Conservation (phyloP, 1,140 invertebrate species). For the Megalonaias nervosa region DNA sequence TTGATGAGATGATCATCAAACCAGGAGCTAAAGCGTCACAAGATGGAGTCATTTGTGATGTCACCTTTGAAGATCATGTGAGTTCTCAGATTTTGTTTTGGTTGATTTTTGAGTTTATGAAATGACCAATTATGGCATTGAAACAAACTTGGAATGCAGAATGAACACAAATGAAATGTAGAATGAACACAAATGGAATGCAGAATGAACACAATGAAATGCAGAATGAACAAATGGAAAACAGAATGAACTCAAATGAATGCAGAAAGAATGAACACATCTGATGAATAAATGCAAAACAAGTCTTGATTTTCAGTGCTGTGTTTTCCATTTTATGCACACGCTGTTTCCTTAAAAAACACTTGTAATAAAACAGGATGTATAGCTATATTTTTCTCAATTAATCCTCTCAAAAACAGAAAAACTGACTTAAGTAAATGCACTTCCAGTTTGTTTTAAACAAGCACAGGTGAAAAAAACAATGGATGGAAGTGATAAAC, state of each 20-base stretch:
- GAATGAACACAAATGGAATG: no score
- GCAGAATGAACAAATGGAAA: no score
- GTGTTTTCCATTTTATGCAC: background rate
- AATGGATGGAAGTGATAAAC: no score
- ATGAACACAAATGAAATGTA: no score
- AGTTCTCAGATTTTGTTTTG: slow-evolving; percentile 25
- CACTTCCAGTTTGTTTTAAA: no score
- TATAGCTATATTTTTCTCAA: background rate
- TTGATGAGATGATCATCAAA: slow-evolving; percentile 77
- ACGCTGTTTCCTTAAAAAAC: background rate
- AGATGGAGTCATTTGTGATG: slow-evolving; percentile 71
- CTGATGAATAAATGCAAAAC: no score
- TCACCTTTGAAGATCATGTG: slow-evolving; percentile 68
- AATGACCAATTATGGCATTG: no score
- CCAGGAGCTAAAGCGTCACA: slow-evolving; percentile 70
- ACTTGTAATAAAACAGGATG: background rate
- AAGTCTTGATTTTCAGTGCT: background rate
- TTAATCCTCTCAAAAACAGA: background rate
- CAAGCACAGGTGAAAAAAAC: no score
- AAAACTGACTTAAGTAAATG: no score
- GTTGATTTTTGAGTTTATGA: background rate
- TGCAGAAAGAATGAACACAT: background rate
- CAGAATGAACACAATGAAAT: no score
- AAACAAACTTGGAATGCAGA: no score
- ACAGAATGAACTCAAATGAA: background rate